These are phyloP conservation scores for Danio choprae DNA, from an alignment of 2,797 vertebrate genomes.

Conservation along the genomic window DNA sequence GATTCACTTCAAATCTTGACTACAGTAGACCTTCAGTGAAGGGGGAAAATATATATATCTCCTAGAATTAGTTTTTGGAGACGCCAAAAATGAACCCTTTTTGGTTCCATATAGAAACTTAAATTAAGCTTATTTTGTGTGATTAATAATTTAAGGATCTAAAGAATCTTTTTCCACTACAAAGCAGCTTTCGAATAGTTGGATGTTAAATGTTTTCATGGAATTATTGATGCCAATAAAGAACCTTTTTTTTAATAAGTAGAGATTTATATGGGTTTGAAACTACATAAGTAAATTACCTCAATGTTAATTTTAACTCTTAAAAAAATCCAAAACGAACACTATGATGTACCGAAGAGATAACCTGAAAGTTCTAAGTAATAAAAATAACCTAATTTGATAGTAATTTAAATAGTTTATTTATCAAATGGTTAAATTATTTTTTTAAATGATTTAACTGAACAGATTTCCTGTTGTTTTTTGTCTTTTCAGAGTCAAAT, in stretches of 20 bases:
- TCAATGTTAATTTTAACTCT: too few relatives aligned
- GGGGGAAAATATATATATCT: too few relatives aligned
- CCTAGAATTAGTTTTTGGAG: too few relatives aligned
- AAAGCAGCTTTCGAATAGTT: neutral
- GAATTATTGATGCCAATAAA: neutral
- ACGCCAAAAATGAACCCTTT: neutral
- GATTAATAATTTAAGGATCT: too few relatives aligned
- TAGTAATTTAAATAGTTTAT: neutral
- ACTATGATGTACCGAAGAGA: neutral
- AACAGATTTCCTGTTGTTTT: slow-evolving; percentile 13
- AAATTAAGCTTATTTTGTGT: too few relatives aligned
- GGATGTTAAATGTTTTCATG: too few relatives aligned
- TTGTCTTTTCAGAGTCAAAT: slow-evolving; percentile 32
- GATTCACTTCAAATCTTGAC: too few relatives aligned
- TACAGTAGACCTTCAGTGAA: too few relatives aligned
- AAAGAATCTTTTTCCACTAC: neutral
- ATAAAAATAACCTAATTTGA: neutral
- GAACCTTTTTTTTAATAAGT: neutral
- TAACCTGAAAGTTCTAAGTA: neutral
- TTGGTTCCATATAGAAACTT: too few relatives aligned
- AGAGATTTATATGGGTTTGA: too few relatives aligned
- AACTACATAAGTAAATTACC: too few relatives aligned
- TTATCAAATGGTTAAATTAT: neutral
- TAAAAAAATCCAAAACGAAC: neutral
- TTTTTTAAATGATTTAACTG: neutral